Evolutionary conservation across 2,113 vertebrate genomes (phyloP), one percentile per base, ranked within the genome.

Genomic region (Aix galericulata): DNA sequence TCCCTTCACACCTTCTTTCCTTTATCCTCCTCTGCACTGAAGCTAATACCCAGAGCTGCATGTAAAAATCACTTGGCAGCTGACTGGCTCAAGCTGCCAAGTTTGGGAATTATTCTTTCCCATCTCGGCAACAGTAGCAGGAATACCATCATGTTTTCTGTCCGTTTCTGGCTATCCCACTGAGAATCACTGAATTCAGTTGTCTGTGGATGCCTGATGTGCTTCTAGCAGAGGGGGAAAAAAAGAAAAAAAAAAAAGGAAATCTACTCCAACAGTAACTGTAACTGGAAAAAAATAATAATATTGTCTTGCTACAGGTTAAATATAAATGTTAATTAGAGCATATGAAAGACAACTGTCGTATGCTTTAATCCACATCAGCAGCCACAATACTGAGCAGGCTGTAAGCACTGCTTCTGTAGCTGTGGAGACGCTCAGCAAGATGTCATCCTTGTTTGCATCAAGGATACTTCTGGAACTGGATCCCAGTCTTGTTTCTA

Each of bases 391-490:
- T 11, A 34, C 21, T 36, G 23, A 46, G 32, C 31, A 38, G 58
- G n/a, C 32, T 2, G 36, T 52, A 77, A 85, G 72, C 17, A 53
- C 25, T 22, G 5, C 9, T 50, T 56, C 27, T 38, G 8, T 20
- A 80, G 21, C 13, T 76, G 40, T 50, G 50, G 55, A 69, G 44
- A 69, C 16, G 11, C 16, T 32, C 44, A 62, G 44, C 23, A 67
- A 66, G 17, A 31, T 11, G 25, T 13, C 2, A 0, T 10, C 29
- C 8, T 63, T 1, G 0, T 56, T 58, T 72, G 52, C 52, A 46
- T 3, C 4, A 8, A 56, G 25, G 42, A 87, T 9, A 66, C 44
- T 60, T 68, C 5, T 66, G 42, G 68, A 29, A 26, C 25, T n/a
- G 58, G 36, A 75, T 25, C 29, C 63, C 40, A 32, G 8, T 20